Conservation (phyloP, 1,140 invertebrate genomes). For the Diorhabda sublineata region DNA sequence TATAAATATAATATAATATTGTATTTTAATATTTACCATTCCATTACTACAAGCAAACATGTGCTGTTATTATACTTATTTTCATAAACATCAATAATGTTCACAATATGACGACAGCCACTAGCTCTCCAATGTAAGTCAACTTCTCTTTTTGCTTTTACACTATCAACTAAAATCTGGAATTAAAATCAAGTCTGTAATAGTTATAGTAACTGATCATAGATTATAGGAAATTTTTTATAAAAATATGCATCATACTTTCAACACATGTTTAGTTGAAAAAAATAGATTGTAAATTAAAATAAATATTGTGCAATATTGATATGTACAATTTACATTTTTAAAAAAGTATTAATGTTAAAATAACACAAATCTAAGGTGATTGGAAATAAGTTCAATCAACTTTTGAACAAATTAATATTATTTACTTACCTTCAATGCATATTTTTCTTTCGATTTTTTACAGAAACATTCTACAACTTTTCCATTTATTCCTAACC, state of each 20-base stretch:
- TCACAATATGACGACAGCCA: constrained; percentile 88
- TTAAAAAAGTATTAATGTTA: not conserved
- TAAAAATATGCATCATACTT: too few species aligned
- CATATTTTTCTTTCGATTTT: constrained; percentile 70
- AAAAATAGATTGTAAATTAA: not conserved
- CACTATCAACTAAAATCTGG: constrained; percentile 84
- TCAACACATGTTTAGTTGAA: too few species aligned
- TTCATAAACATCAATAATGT: constrained; percentile 93
- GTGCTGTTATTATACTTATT: constrained; percentile 86
- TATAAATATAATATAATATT: not conserved
- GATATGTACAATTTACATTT: not conserved
- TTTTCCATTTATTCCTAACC: constrained; percentile 97
- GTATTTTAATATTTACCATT: constrained; percentile 66
- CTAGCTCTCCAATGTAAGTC: constrained; percentile 92
- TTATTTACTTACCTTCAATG: constrained; percentile 70
- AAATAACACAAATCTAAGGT: too few species aligned
- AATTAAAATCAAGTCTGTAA: constrained; percentile 30
- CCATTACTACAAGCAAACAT: constrained; percentile 95
- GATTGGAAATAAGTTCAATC: too few species aligned
- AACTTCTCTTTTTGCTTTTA: constrained; percentile 90
- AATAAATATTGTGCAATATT: not conserved
- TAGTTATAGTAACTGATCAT: too few species aligned
- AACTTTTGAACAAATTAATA: too few species aligned
- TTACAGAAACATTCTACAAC: constrained; percentile 73
- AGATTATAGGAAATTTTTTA: too few species aligned